Evolutionary conservation across 2,113 vertebrate genomes (phyloP), one percentile per base, ranked within the genome.

Genomic region (Chlorodrepanis virens): DNA sequence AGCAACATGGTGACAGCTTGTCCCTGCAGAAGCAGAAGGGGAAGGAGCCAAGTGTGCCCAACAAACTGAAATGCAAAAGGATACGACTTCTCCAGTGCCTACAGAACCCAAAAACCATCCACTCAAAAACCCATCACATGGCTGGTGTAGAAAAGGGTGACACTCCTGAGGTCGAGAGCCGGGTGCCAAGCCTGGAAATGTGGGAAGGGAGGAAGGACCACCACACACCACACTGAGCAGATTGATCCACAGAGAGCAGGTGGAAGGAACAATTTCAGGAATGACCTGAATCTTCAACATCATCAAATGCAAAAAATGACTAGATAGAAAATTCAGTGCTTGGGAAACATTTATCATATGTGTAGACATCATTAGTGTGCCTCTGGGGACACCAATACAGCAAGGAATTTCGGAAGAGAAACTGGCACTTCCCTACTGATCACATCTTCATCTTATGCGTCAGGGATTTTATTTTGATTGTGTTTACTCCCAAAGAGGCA

Each of bases 381-480:
- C 17, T 86, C 33, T 31, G 18, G 27, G 31, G 14, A 3, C 52
- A 87, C 14, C 10, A 87, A 25, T 11, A 21, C 2, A 10, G 12
- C 10, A 47, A 24, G 5, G 31, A 80, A 65, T 27, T 1, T 0
- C 2, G 4, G 50, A 3, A 67, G 21, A 44, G 24, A 39, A 17
- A 18, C 8, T 9, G 45, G 11, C 6, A 39, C 6, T 39, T 80
- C 23, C 23, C 19, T 61, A 44, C 5, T 33, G 20, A 57, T 52
- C n/a, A 5, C 0, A 0, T 40, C 40, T 47, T 65, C 28, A 35
- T 37, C 40, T 29, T 11, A 1, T 0, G 1, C 57, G 47, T 50
- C 4, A 9, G 8, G 14, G 54, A 61, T 77, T 74, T 79, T 25
- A 44, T 70, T 82, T 40, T 8, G 3, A 29, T 19, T 60, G 37